Evolutionary conservation across 2,797 vertebrate genomes (phyloP).

Genomic region (Megaceryle alcyon): DNA sequence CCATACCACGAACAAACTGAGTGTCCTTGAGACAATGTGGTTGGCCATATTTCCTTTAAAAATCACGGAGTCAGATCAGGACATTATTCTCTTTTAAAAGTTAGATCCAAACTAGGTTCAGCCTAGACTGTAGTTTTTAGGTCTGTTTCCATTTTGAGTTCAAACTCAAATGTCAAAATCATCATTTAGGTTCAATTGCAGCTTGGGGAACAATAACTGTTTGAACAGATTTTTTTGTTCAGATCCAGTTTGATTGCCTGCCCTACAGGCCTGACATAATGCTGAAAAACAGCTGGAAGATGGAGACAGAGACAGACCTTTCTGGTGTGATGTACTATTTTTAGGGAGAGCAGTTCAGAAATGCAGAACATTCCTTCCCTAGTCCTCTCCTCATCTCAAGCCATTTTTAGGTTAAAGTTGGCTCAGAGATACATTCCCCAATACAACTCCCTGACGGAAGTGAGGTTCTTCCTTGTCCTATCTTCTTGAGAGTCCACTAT

Average conservation of each 20-base stretch:
- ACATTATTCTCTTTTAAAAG: neutral
- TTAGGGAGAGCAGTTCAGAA: constrained; percentile 29
- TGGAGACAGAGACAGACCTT: neutral
- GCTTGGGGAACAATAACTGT: neutral
- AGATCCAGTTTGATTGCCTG: constrained; percentile 19
- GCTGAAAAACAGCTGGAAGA: constrained; percentile 48
- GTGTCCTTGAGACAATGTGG: neutral
- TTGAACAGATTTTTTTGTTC: constrained; percentile 12
- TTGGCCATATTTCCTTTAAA: neutral
- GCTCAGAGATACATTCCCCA: constrained; percentile 29
- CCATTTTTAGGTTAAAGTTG: constrained; percentile 58
- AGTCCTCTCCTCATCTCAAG: constrained; percentile 16
- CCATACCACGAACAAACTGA: constrained; percentile 15
- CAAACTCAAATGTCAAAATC: constrained; percentile 41
- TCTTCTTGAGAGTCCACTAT: neutral
- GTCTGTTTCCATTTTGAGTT: neutral
- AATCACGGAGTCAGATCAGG: constrained; percentile 12
- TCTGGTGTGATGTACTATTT: constrained; percentile 25
- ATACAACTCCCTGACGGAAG: neutral
- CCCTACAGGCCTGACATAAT: neutral
- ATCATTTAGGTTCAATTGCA: neutral
- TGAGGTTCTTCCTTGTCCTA: neutral
- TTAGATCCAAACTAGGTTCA: neutral
- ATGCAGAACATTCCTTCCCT: neutral
- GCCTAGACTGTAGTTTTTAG: neutral